phyloP scores from a whole-genome alignment of 2,113 vertebrate genomes.

The Vulpes lagopus region DNA sequence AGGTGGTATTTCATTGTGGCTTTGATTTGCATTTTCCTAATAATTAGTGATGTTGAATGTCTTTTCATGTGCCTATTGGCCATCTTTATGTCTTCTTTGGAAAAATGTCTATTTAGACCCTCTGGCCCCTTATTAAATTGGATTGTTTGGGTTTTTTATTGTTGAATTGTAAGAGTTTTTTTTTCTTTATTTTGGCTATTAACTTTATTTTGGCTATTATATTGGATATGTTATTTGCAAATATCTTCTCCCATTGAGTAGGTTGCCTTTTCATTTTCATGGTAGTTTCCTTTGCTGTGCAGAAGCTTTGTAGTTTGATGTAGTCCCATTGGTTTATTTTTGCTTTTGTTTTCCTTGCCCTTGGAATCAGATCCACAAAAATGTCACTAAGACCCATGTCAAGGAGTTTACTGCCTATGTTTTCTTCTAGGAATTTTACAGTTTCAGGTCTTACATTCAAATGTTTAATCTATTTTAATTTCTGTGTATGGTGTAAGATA shows the following conservation, averaged over 20 bases:
- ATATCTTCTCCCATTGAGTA: neutral
- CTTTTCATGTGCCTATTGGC: neutral
- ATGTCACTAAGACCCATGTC: neutral
- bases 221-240: neutral
- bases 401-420: neutral
- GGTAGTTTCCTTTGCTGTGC: neutral
- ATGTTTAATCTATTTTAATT: neutral
- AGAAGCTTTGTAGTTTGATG: neutral
- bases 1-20: neutral
- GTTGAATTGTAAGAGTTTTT: neutral
- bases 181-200: neutral
- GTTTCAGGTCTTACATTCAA: neutral
- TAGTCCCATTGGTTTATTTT: neutral
- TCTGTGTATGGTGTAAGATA: neutral
- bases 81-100: neutral
- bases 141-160: neutral
- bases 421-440: neutral
- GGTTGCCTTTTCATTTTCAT: neutral
- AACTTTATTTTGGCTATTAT: neutral
- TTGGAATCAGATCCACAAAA: neutral
- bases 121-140: neutral
- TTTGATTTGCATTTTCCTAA: neutral
- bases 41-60: neutral
- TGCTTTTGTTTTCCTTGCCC: neutral
- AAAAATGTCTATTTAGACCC: neutral